Conservation (phyloP, 2,888 invertebrate genomes). For the Andrena chrysosceles region DNA sequence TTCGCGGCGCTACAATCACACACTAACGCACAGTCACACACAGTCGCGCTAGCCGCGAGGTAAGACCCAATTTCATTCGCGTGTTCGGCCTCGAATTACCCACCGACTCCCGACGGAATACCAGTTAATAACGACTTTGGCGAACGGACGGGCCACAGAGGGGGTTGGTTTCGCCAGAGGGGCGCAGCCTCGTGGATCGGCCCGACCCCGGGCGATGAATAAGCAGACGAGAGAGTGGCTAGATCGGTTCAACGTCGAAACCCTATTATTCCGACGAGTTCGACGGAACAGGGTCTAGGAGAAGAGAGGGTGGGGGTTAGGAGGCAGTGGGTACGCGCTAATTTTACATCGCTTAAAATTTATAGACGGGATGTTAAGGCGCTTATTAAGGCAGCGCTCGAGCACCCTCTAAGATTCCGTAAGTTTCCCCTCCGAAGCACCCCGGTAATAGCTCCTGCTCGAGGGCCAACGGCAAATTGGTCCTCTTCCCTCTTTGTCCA, state of each 20-base stretch:
- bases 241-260: slow-evolving; percentile 44
- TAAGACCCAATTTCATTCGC: slow-evolving; percentile 72
- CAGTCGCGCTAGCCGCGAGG: slow-evolving; percentile 24
- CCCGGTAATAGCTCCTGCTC: slow-evolving; percentile 70
- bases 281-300: slow-evolving; percentile 32
- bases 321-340: slow-evolving; percentile 72
- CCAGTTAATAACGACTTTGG: slow-evolving; percentile 71
- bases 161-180: slow-evolving; percentile 1
- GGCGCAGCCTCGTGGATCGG: slow-evolving; percentile 48
- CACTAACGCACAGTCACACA: not conserved
- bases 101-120: slow-evolving; percentile 54
- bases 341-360: slow-evolving; percentile 79
- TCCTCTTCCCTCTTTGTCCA: slow-evolving; percentile 39
- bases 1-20: slow-evolving; percentile 19
- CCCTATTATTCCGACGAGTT: slow-evolving; percentile 62
- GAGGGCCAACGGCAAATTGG: slow-evolving; percentile 37
- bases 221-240: slow-evolving; percentile 34
- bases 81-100: slow-evolving; percentile 72
- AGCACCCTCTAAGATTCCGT: slow-evolving; percentile 67
- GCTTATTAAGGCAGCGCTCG: slow-evolving; percentile 77
- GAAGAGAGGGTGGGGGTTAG: not conserved
- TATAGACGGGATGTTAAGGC: slow-evolving; percentile 80
- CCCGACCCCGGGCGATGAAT: slow-evolving; percentile 47
- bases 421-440: slow-evolving; percentile 66
- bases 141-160: slow-evolving; percentile 33